These are phyloP conservation scores for Hyposoter didymator DNA, from an alignment of 2,888 invertebrate species.

Conservation along the genomic window DNA sequence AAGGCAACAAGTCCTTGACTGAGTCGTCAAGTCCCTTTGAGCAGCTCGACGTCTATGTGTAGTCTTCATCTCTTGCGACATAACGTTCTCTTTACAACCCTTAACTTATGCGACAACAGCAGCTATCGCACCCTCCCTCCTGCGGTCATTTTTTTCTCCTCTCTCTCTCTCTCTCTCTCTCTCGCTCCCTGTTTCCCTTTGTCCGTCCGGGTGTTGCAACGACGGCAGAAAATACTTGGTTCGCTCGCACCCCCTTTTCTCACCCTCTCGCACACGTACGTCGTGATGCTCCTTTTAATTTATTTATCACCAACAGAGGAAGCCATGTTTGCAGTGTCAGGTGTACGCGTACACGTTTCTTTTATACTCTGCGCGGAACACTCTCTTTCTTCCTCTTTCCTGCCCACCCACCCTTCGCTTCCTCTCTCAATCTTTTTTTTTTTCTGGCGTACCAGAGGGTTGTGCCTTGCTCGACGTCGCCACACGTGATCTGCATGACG, in stretches of 20 bases:
- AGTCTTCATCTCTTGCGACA: conserved; percentile 14
- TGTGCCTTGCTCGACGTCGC: not conserved
- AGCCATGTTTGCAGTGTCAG: conserved; percentile 46
- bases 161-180: not conserved
- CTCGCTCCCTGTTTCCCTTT: not conserved
- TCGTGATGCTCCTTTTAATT: conserved; percentile 46
- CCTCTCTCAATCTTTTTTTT: conserved; percentile 1
- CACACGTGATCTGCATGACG: conserved; percentile 48
- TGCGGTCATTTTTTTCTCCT: conserved; percentile 8
- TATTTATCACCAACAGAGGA: conserved; percentile 58
- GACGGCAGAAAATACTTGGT: not conserved
- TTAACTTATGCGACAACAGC: conserved; percentile 31
- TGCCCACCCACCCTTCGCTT: not conserved
- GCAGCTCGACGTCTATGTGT: conserved; percentile 19
- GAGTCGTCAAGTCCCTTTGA: conserved; percentile 49
- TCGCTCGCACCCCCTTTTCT: not conserved
- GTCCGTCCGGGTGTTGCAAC: conserved; percentile 5
- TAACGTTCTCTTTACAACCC: conserved; percentile 4
- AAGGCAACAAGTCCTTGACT: conserved; percentile 33
- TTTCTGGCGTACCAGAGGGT: not conserved
- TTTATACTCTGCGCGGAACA: not conserved
- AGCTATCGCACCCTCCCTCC: conserved; percentile 18
- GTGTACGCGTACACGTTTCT: conserved; percentile 43
- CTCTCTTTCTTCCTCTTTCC: not conserved
- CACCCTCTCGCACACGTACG: not conserved